Percentiles rank a stretch among this genome's conserved stretches.
phyloP scores from a whole-genome alignment of 2,113 vertebrate genomes.

The Bostrychus sinensis region DNA sequence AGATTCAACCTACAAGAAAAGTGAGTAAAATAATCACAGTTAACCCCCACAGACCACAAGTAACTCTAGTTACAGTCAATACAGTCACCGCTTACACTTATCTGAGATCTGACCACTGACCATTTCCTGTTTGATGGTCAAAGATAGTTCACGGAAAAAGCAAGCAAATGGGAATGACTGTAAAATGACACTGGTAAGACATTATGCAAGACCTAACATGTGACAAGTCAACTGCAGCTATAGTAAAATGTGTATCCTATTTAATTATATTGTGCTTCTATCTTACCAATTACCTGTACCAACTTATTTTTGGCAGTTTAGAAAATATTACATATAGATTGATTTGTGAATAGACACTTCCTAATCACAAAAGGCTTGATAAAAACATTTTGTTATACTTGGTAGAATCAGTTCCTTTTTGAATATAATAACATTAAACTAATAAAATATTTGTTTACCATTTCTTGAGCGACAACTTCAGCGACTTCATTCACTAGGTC shows the following conservation, averaged over 20 bases:
- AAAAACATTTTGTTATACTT: no score
- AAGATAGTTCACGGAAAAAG: background rate
- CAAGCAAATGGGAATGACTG: no score
- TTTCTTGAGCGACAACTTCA: slow-evolving; percentile 97
- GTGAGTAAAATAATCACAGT: background rate
- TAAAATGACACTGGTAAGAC: no score
- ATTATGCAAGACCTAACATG: no score
- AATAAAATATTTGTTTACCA: slow-evolving; percentile 80
- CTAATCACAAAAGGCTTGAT: background rate
- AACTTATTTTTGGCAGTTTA: no score
- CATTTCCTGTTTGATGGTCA: background rate
- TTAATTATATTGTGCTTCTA: background rate
- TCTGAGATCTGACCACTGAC: slow-evolving; percentile 26
- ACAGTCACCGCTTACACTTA: slow-evolving; percentile 1
- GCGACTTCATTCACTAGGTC: slow-evolving; percentile 92
- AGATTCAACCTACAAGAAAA: slow-evolving; percentile 87
- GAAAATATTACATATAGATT: no score
- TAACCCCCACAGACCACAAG: slow-evolving; percentile 3
- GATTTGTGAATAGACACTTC: no score
- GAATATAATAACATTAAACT: no score
- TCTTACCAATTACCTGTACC: no score
- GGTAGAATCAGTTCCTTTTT: no score
- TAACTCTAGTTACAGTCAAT: slow-evolving; percentile 43
- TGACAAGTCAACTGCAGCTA: background rate
- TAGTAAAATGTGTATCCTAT: background rate